Evolutionary conservation across 2,113 vertebrate genomes (phyloP).

Genomic region (Pao palembangensis): DNA sequence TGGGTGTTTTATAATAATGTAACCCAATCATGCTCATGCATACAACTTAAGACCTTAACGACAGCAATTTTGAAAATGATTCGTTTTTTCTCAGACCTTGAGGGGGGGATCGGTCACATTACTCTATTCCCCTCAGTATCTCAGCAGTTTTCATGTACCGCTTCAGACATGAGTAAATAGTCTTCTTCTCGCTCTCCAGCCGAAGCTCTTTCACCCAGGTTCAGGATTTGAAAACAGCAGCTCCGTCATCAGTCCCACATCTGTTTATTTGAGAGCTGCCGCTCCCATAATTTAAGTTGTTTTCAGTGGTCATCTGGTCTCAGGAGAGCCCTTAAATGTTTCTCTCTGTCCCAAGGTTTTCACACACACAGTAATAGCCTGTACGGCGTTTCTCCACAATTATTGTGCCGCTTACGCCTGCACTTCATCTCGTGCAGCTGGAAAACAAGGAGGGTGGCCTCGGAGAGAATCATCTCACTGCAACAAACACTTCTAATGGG

Average conservation of each 20-base stretch:
- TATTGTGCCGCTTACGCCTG: conserved; percentile 12
- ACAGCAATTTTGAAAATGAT: too few relatives aligned
- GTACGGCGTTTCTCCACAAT: conserved; percentile 43
- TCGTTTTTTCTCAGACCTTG: too few relatives aligned
- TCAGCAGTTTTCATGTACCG: neutral
- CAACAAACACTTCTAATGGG: conserved; percentile 20
- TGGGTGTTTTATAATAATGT: too few relatives aligned
- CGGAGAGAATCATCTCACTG: conserved; percentile 12
- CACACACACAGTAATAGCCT: conserved; percentile 11
- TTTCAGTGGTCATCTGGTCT: conserved; percentile 48
- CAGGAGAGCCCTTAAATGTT: conserved; percentile 27
- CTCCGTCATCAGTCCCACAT: conserved; percentile 22
- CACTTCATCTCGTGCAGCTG: neutral
- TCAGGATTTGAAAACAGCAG: conserved; percentile 2
- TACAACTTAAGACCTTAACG: too few relatives aligned
- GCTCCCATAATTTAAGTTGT: conserved; percentile 27
- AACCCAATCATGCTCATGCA: too few relatives aligned
- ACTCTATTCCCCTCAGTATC: neutral
- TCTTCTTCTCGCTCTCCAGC: neutral
- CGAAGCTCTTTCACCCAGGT: conserved; percentile 3
- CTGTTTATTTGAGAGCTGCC: conserved; percentile 28
- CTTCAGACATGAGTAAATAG: conserved; percentile 14
- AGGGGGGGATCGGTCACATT: neutral
- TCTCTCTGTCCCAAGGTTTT: conserved; percentile 22
- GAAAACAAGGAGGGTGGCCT: conserved; percentile 2